Evolutionary conservation across 2,888 invertebrate species (phyloP).

Genomic region (Tromatobia lineatoria): DNA sequence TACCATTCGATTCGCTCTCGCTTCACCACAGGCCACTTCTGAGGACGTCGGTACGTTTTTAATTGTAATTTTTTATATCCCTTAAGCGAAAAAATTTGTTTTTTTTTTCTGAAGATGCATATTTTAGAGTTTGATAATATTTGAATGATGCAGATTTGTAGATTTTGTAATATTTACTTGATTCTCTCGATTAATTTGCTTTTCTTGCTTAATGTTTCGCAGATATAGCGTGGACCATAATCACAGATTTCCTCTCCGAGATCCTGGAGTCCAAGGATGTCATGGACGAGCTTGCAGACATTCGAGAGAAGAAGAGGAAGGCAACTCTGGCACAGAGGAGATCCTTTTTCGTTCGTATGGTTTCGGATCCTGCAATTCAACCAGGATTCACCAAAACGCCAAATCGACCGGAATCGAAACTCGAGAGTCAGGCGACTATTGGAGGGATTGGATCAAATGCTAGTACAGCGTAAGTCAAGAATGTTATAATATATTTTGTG

Average conservation of each 20-base stretch:
- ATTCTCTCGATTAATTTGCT: not conserved
- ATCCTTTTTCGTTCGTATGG: slow-evolving; percentile 99
- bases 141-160: no score
- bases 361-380: slow-evolving; percentile 96
- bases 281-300: slow-evolving; percentile 91
- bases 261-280: slow-evolving; percentile 90
- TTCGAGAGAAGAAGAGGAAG: slow-evolving; percentile 91
- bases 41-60: slow-evolving; percentile 91
- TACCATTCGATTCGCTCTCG: slow-evolving; percentile 97
- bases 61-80: not conserved
- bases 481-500: not conserved
- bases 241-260: slow-evolving; percentile 93
- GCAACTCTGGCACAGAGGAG: slow-evolving; percentile 95
- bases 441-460: slow-evolving; percentile 81
- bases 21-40: slow-evolving; percentile 95
- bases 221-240: slow-evolving; percentile 95
- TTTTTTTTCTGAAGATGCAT: no score
- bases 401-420: slow-evolving; percentile 80
- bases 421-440: slow-evolving; percentile 82
- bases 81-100: not conserved
- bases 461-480: slow-evolving; percentile 72
- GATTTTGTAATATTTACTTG: not conserved
- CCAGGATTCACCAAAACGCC: slow-evolving; percentile 84
- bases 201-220: slow-evolving; percentile 64
- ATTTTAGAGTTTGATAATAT: no score